A percentile compares a stretch with the other conserved stretches of the same genome.
phyloP scores from a whole-genome alignment of 1,140 invertebrate species.

The Hetaerina americana region DNA sequence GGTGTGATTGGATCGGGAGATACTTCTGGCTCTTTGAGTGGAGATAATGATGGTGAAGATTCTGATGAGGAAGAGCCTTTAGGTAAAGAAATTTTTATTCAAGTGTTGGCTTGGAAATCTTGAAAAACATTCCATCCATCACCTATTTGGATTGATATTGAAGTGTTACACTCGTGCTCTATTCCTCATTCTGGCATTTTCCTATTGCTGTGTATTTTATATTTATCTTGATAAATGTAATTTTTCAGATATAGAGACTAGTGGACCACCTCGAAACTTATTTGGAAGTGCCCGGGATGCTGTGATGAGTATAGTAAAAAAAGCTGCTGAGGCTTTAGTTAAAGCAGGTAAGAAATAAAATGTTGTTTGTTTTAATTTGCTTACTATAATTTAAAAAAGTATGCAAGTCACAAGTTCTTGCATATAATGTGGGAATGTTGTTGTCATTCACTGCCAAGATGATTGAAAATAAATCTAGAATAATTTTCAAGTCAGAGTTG shows the following conservation, averaged over 20 bases:
- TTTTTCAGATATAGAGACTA: constrained; percentile 28
- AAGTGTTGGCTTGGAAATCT: too few relatives aligned
- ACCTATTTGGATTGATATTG: too few relatives aligned
- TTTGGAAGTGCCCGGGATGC: constrained; percentile 74
- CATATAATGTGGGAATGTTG: too few relatives aligned
- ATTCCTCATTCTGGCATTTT: too few relatives aligned
- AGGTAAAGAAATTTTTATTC: not conserved
- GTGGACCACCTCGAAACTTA: constrained; percentile 43
- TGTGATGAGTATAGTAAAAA: constrained; percentile 76
- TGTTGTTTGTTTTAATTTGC: not conserved
- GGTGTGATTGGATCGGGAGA: not conserved
- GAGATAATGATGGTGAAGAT: not conserved
- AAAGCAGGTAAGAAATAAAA: constrained; percentile 51
- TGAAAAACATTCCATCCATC: too few relatives aligned
- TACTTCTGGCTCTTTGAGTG: not conserved
- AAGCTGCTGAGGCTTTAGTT: constrained; percentile 66
- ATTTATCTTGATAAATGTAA: constrained; percentile 4
- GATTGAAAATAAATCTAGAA: too few relatives aligned
- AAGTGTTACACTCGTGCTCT: too few relatives aligned
- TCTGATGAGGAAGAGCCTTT: not conserved
- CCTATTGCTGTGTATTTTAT: not conserved
- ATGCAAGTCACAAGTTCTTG: not conserved
- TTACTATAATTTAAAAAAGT: not conserved
- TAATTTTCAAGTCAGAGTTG: too few relatives aligned
- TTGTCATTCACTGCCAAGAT: too few relatives aligned